Evolutionary conservation across 2,797 vertebrate species (phyloP).

Genomic region (Apogon hyalosoma): DNA sequence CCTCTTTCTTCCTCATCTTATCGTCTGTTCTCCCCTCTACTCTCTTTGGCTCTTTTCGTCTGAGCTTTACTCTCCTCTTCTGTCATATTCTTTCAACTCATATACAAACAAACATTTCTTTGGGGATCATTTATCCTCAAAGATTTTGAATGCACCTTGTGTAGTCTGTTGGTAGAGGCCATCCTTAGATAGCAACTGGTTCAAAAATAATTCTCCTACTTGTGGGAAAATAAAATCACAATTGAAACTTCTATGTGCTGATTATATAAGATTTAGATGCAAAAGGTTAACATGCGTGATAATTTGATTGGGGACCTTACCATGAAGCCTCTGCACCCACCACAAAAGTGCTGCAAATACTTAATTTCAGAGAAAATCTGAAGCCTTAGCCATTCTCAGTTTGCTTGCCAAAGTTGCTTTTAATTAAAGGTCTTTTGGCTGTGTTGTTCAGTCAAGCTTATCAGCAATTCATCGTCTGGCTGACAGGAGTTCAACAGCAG

Average conservation of each 20-base stretch:
- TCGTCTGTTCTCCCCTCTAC: conserved; percentile 29
- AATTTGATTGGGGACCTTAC: no score
- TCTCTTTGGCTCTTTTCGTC: conserved; percentile 2
- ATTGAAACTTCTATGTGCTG: background rate
- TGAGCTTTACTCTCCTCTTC: conserved; percentile 16
- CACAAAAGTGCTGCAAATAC: conserved; percentile 24
- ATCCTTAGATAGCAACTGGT: conserved; percentile 1
- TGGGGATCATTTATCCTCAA: conserved; percentile 16
- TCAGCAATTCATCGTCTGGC: conserved; percentile 51
- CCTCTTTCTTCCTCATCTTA: conserved; percentile 16
- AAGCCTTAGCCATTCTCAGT: conserved; percentile 39
- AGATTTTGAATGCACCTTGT: conserved; percentile 12
- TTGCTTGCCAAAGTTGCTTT: conserved; percentile 66
- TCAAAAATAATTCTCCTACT: background rate
- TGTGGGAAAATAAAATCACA: conserved; percentile 7
- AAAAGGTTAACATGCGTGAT: background rate
- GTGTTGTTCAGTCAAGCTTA: conserved; percentile 53
- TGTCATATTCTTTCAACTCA: conserved; percentile 32
- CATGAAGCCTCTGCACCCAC: conserved; percentile 26
- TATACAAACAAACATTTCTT: conserved; percentile 36
- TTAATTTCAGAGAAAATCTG: conserved; percentile 44
- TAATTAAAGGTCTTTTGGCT: conserved; percentile 73
- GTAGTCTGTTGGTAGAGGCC: conserved; percentile 12
- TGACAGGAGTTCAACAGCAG: conserved; percentile 57
- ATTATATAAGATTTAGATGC: background rate